Evolutionary conservation across 2,113 vertebrate genomes (phyloP).

Genomic region (Megaleporinus macrocephalus): DNA sequence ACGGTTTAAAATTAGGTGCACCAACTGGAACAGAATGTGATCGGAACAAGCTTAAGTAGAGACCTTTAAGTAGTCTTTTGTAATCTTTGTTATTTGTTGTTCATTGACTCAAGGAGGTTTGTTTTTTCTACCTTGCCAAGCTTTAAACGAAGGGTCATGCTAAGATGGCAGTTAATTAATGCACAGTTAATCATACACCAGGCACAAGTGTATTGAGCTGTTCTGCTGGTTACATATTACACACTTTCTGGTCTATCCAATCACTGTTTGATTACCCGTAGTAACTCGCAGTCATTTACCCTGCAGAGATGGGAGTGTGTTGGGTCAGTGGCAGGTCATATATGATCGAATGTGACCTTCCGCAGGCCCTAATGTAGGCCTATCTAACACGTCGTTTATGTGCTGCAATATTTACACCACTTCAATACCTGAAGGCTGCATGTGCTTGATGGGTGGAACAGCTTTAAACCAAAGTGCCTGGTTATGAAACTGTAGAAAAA

Average conservation of each 20-base stretch:
- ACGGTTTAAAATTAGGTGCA: too few relatives aligned
- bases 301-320: conserved; percentile 44
- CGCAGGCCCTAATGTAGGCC: background rate
- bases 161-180: background rate
- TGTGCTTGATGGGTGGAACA: too few relatives aligned
- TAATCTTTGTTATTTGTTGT: background rate
- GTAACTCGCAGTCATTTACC: background rate
- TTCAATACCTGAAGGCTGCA: background rate
- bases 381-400: background rate
- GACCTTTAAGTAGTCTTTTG: background rate
- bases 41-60: background rate
- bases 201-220: background rate
- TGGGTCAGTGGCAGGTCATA: background rate
- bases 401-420: background rate
- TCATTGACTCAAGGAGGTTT: background rate
- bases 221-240: conserved; percentile 35
- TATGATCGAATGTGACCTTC: background rate
- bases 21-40: too few relatives aligned
- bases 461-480: conserved; percentile 10
- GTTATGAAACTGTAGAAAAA: background rate
- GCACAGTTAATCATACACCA: conserved; percentile 37
- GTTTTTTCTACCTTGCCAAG: background rate
- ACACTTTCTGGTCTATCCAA: background rate
- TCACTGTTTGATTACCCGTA: conserved; percentile 13
- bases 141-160: background rate